phyloP scores from a whole-genome alignment of 92 coral and sea anemone genomes.

The Montipora capitata region DNA sequence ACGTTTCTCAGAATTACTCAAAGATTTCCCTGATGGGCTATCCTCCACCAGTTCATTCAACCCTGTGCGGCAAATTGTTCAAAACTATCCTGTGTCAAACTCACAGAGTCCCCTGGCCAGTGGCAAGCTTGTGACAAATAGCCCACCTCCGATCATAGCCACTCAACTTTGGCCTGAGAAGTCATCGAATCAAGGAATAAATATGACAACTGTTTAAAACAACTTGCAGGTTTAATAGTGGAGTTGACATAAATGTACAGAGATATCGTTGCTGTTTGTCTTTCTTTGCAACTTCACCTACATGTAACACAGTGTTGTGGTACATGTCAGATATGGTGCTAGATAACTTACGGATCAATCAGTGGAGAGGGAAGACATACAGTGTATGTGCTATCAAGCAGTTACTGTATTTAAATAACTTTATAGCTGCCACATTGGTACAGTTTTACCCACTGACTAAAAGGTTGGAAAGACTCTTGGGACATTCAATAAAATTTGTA shows the following conservation, averaged over 20 bases:
- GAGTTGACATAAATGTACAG: not conserved
- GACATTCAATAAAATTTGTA: too few species aligned
- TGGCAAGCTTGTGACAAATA: slow-evolving; percentile 18
- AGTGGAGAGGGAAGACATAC: not conserved
- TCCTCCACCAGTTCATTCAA: slow-evolving; percentile 44
- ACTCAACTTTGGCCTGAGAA: slow-evolving; percentile 24
- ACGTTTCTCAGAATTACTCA: slow-evolving; percentile 78
- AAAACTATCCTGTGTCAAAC: slow-evolving; percentile 64
- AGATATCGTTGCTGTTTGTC: not conserved
- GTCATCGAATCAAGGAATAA: slow-evolving; percentile 2
- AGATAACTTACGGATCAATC: not conserved
- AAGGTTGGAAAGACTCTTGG: too few species aligned
- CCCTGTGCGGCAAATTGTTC: slow-evolving; percentile 77
- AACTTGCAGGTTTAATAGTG: not conserved
- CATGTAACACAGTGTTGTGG: too few species aligned
- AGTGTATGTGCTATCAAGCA: not conserved
- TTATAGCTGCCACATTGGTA: not conserved
- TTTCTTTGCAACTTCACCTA: too few species aligned
- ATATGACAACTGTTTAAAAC: slow-evolving; percentile 36
- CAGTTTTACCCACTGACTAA: too few species aligned
- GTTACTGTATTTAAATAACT: not conserved
- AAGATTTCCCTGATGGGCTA: slow-evolving; percentile 78
- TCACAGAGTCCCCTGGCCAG: slow-evolving; percentile 30
- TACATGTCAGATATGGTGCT: not conserved
- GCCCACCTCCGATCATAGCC: slow-evolving; percentile 2